Percentiles rank a stretch among this genome's conserved stretches.
Conservation (phyloP, 2,888 invertebrate genomes). For the Aricia artaxerxes region DNA sequence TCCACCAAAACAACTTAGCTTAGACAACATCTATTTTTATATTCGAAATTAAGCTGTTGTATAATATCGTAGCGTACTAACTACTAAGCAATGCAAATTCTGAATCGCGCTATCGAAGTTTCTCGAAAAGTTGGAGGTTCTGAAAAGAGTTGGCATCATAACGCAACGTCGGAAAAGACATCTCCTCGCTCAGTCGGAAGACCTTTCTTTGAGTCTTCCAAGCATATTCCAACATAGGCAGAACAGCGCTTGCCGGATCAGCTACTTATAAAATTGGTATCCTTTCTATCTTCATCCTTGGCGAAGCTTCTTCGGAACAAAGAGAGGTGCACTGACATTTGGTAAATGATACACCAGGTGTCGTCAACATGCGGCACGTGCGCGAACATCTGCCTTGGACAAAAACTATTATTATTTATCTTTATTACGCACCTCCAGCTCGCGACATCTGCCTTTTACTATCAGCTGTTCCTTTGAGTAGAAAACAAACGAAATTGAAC, state of each 20-base stretch:
- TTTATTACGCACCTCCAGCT: conserved; percentile 57
- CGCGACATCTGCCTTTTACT: conserved; percentile 56
- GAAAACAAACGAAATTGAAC: not conserved
- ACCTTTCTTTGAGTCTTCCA: too few relatives aligned
- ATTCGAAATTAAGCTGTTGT: too few relatives aligned
- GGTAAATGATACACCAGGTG: conserved; percentile 64
- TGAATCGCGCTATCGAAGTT: too few relatives aligned
- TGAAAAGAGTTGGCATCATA: too few relatives aligned
- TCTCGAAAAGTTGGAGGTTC: too few relatives aligned
- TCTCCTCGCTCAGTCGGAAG: too few relatives aligned
- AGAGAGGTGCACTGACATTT: conserved; percentile 46
- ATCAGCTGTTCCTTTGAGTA: conserved; percentile 44
- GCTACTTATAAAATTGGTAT: not conserved
- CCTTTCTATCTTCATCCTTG: not conserved
- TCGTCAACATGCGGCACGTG: conserved; percentile 62
- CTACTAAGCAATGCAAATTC: too few relatives aligned
- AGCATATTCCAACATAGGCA: too few relatives aligned
- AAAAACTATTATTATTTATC: conserved; percentile 61
- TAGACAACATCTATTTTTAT: too few relatives aligned
- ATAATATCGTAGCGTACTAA: too few relatives aligned
- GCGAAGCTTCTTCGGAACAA: not conserved
- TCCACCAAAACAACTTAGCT: too few relatives aligned
- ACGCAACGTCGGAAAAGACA: too few relatives aligned
- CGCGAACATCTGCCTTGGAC: conserved; percentile 67
- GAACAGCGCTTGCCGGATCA: not conserved